Base-by-base conservation (phyloP, 2,888 invertebrate species). In the Tetranychus piercei region DNA sequence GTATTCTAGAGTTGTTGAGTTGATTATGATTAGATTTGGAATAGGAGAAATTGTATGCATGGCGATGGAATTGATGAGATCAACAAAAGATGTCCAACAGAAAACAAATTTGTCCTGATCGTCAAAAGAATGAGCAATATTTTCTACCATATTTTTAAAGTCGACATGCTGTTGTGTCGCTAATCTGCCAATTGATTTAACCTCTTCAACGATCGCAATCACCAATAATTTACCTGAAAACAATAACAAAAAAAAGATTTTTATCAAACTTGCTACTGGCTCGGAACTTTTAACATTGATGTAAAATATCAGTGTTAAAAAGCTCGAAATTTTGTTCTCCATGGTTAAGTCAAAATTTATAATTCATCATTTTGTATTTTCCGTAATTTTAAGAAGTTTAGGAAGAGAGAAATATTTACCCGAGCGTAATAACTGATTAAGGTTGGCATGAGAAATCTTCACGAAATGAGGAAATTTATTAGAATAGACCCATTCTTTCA, bases 61-160 rank as follows among this genome's bases (percentile, higher is more conserved):
- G 15, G 92, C 93, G 80, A 97, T 93, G 75, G 90, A 92, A 84
- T 94, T 95, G 15, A 92, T 93, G 78, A 96, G 85, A 74, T 93
- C 92, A 4, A 91, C 89, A 78, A 88, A 90, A 0, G 91, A 92
- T 82, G 93, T 88, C 95, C 95, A 97, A 66, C 94, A 94, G 84
- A 97, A 97, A 83, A 96, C 95, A 81, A 91, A 92, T 79, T 86
- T 83, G 22, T 74, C 67, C 11, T 74, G 88, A 66, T 88, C 87
- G 76, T 90, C 87, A 81, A 90, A 87, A 78, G 86, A 87, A 76
- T 86, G 86, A 77, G 90, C 89, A 75, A 94, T 87, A 64, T 73
- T 23, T 82, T 92, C 90, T 8, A 93, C 87, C 88, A 92, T 90
- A 81, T 91, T 89, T 79, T 88, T 87, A 79, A 91, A 90, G 9